Conservation (phyloP, 2,113 vertebrate species). For the Leptobrachium leishanense region DNA sequence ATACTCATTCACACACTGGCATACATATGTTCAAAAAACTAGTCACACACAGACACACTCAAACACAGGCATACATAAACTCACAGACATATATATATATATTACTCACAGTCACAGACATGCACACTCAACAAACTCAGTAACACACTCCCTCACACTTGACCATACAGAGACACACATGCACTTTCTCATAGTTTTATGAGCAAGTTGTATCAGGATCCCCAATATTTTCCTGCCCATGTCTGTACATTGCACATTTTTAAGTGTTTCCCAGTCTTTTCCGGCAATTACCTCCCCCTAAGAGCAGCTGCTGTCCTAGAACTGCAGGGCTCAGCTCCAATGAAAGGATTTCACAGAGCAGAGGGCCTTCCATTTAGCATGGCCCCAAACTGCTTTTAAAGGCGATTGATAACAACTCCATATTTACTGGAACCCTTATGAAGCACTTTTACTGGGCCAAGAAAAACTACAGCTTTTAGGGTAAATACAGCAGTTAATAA, state of each 20-base stretch:
- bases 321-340: slow-evolving; percentile 35
- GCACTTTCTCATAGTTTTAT: neutral
- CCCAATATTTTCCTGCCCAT: neutral
- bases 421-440: slow-evolving; percentile 39
- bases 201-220: neutral
- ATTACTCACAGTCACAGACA: too few species aligned
- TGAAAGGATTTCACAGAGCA: slow-evolving; percentile 35
- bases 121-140: too few species aligned
- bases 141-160: too few species aligned
- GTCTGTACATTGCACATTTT: slow-evolving; percentile 26
- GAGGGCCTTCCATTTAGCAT: slow-evolving; percentile 24
- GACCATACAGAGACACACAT: too few species aligned
- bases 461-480: slow-evolving; percentile 33
- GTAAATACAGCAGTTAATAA: slow-evolving; percentile 38
- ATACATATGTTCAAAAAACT: too few species aligned
- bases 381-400: slow-evolving; percentile 45
- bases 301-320: slow-evolving; percentile 36
- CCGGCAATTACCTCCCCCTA: slow-evolving; percentile 29
- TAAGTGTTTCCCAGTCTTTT: slow-evolving; percentile 23
- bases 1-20: neutral
- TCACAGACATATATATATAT: too few species aligned
- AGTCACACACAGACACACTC: too few species aligned
- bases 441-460: slow-evolving; percentile 42
- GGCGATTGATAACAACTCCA: slow-evolving; percentile 37
- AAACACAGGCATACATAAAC: too few species aligned